These are phyloP conservation scores for Phylloscopus collybita DNA, from an alignment of 2,797 vertebrate species.

Conservation along the genomic window DNA sequence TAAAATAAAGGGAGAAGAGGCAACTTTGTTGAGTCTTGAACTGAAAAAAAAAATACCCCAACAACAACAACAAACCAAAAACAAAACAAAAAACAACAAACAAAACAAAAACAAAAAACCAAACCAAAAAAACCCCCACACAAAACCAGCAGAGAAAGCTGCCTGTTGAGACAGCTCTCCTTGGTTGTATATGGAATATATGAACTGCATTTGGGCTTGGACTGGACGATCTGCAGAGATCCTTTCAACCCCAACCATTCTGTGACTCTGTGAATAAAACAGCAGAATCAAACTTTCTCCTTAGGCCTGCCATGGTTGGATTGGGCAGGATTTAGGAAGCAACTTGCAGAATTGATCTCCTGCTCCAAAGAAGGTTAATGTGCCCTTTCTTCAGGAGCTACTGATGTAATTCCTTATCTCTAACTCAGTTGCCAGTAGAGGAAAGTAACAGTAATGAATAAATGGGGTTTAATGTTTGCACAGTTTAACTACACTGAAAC, in stretches of 20 bases:
- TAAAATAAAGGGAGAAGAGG: neutral
- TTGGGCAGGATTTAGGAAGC: neutral
- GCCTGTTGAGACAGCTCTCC: neutral
- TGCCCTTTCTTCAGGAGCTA: neutral
- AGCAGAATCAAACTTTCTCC: neutral
- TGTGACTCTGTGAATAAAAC: neutral
- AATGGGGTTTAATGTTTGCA: neutral
- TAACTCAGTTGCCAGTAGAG: neutral
- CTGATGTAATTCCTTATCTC: neutral
- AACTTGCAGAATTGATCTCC: neutral
- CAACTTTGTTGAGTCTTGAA: neutral
- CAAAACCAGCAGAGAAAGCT: neutral
- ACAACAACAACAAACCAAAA: no score
- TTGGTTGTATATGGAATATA: rapidly evolving
- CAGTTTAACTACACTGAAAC: neutral
- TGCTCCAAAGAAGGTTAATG: neutral
- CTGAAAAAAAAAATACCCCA: neutral
- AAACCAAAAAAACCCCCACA: no score
- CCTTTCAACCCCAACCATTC: neutral
- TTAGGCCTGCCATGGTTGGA: neutral
- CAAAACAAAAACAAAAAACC: no score
- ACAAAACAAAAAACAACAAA: no score
- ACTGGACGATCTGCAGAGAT: neutral
- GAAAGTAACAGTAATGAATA: neutral
- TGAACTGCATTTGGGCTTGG: neutral